These are phyloP conservation scores for Folsomia candida DNA, from an alignment of 2,888 invertebrate genomes.

Conservation along the genomic window DNA sequence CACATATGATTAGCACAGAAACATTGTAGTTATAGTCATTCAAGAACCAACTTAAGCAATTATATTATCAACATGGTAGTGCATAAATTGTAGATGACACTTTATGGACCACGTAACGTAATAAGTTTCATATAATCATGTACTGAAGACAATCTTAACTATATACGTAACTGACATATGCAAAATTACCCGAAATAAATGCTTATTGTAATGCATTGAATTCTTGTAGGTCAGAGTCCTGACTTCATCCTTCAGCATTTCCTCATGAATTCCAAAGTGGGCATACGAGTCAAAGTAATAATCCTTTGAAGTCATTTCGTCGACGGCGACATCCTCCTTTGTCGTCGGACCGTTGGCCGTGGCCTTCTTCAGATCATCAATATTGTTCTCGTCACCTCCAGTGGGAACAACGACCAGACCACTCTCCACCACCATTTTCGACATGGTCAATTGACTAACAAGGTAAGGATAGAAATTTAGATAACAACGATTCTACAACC, in stretches of 20 bases:
- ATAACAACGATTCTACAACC: not conserved
- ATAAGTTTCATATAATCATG: not conserved
- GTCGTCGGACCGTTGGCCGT: constrained; percentile 24
- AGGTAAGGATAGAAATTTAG: constrained; percentile 21
- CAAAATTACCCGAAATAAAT: constrained; percentile 72
- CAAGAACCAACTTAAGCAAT: constrained; percentile 1
- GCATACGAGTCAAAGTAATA: constrained; percentile 99
- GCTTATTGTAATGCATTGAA: constrained; percentile 99
- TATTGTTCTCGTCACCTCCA: not conserved
- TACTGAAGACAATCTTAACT: not conserved
- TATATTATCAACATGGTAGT: no score
- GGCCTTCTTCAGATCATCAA: constrained; percentile 20
- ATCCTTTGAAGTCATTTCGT: constrained; percentile 98
- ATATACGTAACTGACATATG: constrained; percentile 21
- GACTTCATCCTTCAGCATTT: constrained; percentile 99
- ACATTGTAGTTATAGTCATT: no score
- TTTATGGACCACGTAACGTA: no score
- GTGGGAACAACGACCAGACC: not conserved
- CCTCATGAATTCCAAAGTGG: constrained; percentile 99
- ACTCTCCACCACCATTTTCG: constrained; percentile 41
- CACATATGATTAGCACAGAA: no score
- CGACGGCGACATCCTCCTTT: constrained; percentile 63
- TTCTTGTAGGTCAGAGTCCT: constrained; percentile 96
- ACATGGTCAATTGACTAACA: constrained; percentile 7
- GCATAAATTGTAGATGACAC: no score